Conservation (phyloP, 2,888 invertebrate genomes). For the Antheraea yamamai region DNA sequence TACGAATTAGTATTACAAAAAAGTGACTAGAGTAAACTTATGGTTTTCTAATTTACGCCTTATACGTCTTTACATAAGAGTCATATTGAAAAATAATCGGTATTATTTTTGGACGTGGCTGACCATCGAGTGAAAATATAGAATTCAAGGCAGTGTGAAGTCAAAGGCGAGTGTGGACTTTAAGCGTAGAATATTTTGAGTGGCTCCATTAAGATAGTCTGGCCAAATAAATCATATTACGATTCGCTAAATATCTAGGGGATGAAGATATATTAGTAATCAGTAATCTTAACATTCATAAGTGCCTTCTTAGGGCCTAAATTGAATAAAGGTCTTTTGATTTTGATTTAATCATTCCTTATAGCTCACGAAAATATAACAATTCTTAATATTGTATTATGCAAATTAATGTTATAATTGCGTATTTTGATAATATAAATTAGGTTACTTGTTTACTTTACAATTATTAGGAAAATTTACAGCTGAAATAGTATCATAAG, state of each 20-base stretch:
- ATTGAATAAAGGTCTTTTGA: no score
- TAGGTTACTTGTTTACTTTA: no score
- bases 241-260: constrained; percentile 28
- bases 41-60: constrained; percentile 42
- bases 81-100: constrained; percentile 39
- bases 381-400: neutral
- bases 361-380: neutral
- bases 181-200: constrained; percentile 66
- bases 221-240: constrained; percentile 50
- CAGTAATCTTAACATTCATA: no score
- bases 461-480: no score
- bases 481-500: no score
- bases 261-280: constrained; percentile 9
- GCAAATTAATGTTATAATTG: neutral
- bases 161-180: constrained; percentile 59
- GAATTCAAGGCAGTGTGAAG: constrained; percentile 68
- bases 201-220: constrained; percentile 46
- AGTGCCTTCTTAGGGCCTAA: no score
- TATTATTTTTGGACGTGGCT: constrained; percentile 41
- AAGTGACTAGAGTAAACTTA: constrained; percentile 56
- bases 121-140: constrained; percentile 62
- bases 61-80: constrained; percentile 40
- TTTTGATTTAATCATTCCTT: neutral
- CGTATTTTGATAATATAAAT: neutral
- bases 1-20: constrained; percentile 73